Evolutionary conservation across 2,797 vertebrate genomes (phyloP).

Genomic region (Brachyrhaphis roseni): DNA sequence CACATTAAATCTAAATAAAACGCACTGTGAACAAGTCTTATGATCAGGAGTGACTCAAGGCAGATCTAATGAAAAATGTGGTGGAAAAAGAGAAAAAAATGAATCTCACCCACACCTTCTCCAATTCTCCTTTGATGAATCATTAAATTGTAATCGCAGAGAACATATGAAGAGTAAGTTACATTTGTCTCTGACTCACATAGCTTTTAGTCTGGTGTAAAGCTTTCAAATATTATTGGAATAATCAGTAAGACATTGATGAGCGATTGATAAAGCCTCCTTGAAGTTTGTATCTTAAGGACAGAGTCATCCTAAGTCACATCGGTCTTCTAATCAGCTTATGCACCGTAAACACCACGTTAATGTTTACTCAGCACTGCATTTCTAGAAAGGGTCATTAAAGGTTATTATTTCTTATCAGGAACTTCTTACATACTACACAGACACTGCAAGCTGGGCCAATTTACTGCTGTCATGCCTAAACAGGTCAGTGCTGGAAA

Average conservation of each 20-base stretch:
- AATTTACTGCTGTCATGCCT: slow-evolving; percentile 14
- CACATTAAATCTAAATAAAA: background rate
- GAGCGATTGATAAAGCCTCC: background rate
- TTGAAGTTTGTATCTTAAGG: background rate
- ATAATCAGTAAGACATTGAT: background rate
- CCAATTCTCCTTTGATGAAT: background rate
- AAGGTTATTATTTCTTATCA: slow-evolving; percentile 22
- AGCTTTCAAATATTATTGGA: background rate
- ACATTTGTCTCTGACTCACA: background rate
- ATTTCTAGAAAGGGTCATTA: background rate
- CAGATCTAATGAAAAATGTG: background rate
- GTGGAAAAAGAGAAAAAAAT: background rate
- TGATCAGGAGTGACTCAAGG: background rate
- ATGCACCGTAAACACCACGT: background rate
- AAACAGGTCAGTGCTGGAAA: slow-evolving; percentile 15
- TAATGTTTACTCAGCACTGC: background rate
- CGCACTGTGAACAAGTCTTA: background rate
- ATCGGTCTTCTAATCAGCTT: background rate
- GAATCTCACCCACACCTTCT: background rate
- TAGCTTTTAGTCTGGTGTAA: background rate
- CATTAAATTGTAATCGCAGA: background rate
- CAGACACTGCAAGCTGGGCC: background rate
- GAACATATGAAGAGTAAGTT: background rate
- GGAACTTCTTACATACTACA: slow-evolving; percentile 1
- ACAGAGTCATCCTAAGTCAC: background rate